Conservation (phyloP, 2,888 invertebrate genomes). For the Nysson spinosus region DNA sequence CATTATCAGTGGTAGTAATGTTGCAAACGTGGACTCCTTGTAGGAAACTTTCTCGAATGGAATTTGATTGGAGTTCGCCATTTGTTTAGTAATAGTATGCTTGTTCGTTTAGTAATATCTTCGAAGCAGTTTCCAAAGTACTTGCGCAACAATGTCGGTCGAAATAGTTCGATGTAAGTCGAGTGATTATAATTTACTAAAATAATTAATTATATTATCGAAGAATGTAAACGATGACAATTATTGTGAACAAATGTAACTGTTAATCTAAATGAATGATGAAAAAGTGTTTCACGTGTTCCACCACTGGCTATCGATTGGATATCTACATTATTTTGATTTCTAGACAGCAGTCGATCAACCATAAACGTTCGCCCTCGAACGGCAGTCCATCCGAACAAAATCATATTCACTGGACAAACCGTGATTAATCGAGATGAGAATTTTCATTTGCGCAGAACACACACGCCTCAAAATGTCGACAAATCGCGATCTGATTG, state of each 20-base stretch:
- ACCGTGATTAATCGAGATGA: conserved; percentile 46
- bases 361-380: conserved; percentile 13
- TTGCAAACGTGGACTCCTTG: neutral
- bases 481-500: conserved; percentile 8
- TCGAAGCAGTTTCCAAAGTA: conserved; percentile 10
- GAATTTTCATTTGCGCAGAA: conserved; percentile 42
- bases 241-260: too few species aligned
- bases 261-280: too few species aligned
- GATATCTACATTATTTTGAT: conserved; percentile 26
- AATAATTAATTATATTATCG: too few species aligned
- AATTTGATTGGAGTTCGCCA: conserved; percentile 4
- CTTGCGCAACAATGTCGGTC: conserved; percentile 22
- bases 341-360: conserved; percentile 20
- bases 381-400: conserved; percentile 14
- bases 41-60: conserved; percentile 20
- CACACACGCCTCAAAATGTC: conserved; percentile 10
- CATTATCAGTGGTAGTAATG: conserved; percentile 12
- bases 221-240: too few species aligned
- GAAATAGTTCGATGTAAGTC: conserved; percentile 5
- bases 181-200: too few species aligned
- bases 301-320: conserved; percentile 6
- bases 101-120: conserved; percentile 7
- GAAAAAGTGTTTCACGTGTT: neutral
- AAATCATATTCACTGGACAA: conserved; percentile 24
- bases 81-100: conserved; percentile 8